phyloP scores from a whole-genome alignment of 2,797 vertebrate genomes.

The Eptatretus atami region DNA sequence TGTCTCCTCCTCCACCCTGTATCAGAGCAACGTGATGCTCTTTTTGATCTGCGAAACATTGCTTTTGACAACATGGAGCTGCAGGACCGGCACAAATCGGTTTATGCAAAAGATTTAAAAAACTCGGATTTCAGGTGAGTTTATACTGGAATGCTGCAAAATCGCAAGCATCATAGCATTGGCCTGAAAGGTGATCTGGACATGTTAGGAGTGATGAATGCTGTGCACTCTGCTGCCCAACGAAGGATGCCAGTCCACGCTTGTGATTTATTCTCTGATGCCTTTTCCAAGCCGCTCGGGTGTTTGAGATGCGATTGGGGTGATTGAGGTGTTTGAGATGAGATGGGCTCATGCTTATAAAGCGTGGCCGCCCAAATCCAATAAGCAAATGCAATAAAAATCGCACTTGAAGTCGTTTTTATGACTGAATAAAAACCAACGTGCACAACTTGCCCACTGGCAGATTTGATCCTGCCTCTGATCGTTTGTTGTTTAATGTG shows the following conservation, averaged over 20 bases:
- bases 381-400: too few species aligned
- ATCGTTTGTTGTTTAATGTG: too few species aligned
- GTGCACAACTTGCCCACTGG: too few species aligned
- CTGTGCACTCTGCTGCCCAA: conserved; percentile 16
- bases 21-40: conserved; percentile 75
- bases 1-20: too few species aligned
- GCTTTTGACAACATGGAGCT: conserved; percentile 74
- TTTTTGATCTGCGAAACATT: conserved; percentile 80
- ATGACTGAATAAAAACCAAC: too few species aligned
- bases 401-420: too few species aligned
- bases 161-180: conserved; percentile 13
- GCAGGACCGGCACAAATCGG: conserved; percentile 83
- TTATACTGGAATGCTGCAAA: conserved; percentile 6
- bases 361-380: too few species aligned
- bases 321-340: too few species aligned
- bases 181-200: conserved; percentile 13
- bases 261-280: neutral
- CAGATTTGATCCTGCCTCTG: too few species aligned
- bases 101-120: conserved; percentile 95
- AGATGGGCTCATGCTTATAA: too few species aligned
- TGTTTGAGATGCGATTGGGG: too few species aligned
- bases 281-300: too few species aligned
- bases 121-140: conserved; percentile 91
- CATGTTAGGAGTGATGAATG: conserved; percentile 13
- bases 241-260: conserved; percentile 15